Conservation (phyloP, 1,140 invertebrate species). For the Drosophila tsacasi region DNA sequence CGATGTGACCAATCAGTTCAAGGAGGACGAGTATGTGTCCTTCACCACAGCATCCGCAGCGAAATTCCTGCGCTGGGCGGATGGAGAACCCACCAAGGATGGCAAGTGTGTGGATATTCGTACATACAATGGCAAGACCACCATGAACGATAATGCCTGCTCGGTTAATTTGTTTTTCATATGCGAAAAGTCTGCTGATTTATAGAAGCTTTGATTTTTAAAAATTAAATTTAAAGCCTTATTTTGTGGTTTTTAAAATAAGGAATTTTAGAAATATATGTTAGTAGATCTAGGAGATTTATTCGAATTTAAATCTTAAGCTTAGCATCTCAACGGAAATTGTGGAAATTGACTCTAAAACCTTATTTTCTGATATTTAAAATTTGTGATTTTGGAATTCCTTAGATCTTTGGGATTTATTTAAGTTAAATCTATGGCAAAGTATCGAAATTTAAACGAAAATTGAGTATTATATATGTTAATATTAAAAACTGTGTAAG, state of each 20-base stretch:
- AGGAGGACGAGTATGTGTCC: slow-evolving; percentile 25
- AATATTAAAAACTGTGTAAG: background rate
- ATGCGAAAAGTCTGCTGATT: slow-evolving; percentile 3
- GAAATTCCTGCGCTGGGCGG: slow-evolving; percentile 20
- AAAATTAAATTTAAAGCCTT: too few species aligned
- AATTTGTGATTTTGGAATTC: background rate
- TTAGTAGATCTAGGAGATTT: background rate
- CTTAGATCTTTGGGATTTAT: slow-evolving; percentile 1
- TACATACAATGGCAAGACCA: background rate
- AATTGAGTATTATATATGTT: background rate
- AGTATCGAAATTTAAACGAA: background rate
- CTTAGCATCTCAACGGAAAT: too few species aligned
- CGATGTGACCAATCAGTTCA: slow-evolving; percentile 30
- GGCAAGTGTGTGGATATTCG: slow-evolving; percentile 25
- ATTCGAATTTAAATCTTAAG: background rate
- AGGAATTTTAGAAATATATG: background rate
- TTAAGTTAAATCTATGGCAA: background rate
- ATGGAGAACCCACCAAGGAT: slow-evolving; percentile 21
- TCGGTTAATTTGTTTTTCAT: background rate
- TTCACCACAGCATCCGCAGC: slow-evolving; percentile 15
- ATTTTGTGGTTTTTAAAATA: background rate
- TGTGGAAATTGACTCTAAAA: background rate
- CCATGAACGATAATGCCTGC: slow-evolving; percentile 31
- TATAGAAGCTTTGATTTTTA: background rate
- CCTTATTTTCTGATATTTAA: background rate